Evolutionary conservation across 2,888 invertebrate genomes (phyloP).

Genomic region (Agriopis aurantiaria): DNA sequence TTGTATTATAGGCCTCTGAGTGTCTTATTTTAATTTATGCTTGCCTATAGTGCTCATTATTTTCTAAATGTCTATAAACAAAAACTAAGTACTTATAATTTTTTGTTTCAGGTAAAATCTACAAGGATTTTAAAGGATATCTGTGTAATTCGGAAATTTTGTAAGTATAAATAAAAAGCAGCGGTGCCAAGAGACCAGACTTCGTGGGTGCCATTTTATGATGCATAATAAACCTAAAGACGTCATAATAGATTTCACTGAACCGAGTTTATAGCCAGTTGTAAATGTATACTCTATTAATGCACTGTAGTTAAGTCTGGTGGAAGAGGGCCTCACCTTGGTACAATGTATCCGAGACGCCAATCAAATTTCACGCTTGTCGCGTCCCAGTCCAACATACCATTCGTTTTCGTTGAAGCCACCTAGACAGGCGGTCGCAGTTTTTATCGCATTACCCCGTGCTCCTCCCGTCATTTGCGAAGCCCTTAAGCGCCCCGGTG

Average conservation of each 20-base stretch:
- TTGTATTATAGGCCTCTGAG: background rate
- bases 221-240: slow-evolving; percentile 42
- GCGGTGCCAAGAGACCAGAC: slow-evolving; percentile 13
- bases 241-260: slow-evolving; percentile 44
- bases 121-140: background rate
- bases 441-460: slow-evolving; percentile 76
- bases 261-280: slow-evolving; percentile 39
- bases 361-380: slow-evolving; percentile 74
- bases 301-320: slow-evolving; percentile 41
- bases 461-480: slow-evolving; percentile 75
- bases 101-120: slow-evolving; percentile 57
- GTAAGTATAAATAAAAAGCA: slow-evolving; percentile 3
- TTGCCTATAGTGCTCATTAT: background rate
- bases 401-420: slow-evolving; percentile 64
- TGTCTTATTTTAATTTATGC: background rate
- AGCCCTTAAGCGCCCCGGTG: slow-evolving; percentile 71
- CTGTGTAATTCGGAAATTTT: background rate
- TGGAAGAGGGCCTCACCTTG: slow-evolving; percentile 42
- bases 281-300: slow-evolving; percentile 42
- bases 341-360: slow-evolving; percentile 58
- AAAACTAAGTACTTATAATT: background rate
- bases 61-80: background rate
- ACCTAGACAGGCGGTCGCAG: slow-evolving; percentile 62
- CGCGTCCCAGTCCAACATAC: slow-evolving; percentile 60
- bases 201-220: slow-evolving; percentile 34